Conservation (phyloP, 2,113 vertebrate genomes). For the Boleophthalmus pectinirostris region DNA sequence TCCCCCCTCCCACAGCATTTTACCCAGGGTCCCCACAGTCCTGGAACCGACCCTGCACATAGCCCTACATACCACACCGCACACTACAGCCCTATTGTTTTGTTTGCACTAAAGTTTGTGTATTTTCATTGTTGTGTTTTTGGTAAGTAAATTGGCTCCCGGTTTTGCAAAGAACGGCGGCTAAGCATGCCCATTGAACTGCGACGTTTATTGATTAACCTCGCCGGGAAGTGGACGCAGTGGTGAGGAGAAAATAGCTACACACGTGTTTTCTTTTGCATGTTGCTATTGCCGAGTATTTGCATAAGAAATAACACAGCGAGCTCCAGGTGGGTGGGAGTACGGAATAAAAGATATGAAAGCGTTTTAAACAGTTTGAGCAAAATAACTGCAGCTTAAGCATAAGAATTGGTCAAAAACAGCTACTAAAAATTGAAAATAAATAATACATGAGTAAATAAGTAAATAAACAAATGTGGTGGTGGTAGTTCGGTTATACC, state of each 20-base stretch:
- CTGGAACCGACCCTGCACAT: not conserved
- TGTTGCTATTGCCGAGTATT: not conserved
- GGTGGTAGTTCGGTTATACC: not conserved
- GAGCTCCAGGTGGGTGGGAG: not conserved
- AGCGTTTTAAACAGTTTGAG: not conserved
- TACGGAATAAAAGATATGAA: not conserved
- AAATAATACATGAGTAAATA: not conserved
- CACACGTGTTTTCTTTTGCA: constrained; percentile 1
- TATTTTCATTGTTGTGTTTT: constrained; percentile 25
- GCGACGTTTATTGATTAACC: constrained; percentile 9
- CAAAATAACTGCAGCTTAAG: not conserved
- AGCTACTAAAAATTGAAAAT: not conserved
- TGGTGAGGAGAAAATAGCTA: constrained; percentile 7
- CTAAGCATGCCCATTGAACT: constrained; percentile 47
- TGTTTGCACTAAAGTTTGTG: not conserved
- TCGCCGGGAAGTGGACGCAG: not conserved
- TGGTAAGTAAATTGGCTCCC: constrained; percentile 7
- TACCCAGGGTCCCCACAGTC: too few relatives aligned
- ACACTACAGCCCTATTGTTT: not conserved
- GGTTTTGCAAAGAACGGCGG: constrained; percentile 54
- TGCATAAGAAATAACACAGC: not conserved
- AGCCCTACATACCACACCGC: not conserved
- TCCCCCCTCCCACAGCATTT: too few relatives aligned
- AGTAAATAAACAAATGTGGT: not conserved
- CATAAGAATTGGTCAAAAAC: not conserved